Evolutionary conservation across 1,140 invertebrate genomes (phyloP), one percentile per base, ranked within the genome.

Genomic region (Macrobrachium rosenbergii): DNA sequence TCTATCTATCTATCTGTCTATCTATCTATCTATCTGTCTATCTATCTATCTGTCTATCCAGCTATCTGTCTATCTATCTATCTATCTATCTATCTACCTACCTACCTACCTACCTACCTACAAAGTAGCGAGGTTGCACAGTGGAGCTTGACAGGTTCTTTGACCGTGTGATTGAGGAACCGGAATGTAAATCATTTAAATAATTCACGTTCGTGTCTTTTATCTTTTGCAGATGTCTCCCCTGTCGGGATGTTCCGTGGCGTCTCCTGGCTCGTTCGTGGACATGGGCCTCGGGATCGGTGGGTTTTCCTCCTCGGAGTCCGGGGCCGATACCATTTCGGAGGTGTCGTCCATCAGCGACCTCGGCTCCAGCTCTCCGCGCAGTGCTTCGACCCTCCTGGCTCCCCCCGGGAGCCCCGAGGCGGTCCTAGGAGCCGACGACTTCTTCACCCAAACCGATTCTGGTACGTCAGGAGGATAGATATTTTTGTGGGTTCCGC

Each of bases 291-390:
- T 84, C 14, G 79, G 79, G 14, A 23, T 45, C 6, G 16, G n/a
- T 2, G 75, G 69, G 14, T n/a, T 87, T n/a, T n/a, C 78, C 37
- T 82, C 78, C 8, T 79, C 85, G 8, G 69, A 76, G 19, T 64
- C 63, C 19, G 76, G n/a, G 14, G 21, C 45, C 52, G 85, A 87
- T 60, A 60, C 85, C 58, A 76, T 60, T 59, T 87, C 85, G 0
- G 85, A 87, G 8, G 85, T 87, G 58, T 87, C 85, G 0, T 87
- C 78, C 52, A 21, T n/a, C 23, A 87, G 85, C 37, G 85, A 87
- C 69, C 78, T 87, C 37, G 85, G 78, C 59, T 81, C 67, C 28
- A 80, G 67, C 8, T 82, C 78, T 12, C 64, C 78, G 3, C 58
- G 21, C 58, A 64, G 79, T 10, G 52, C 58, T 67, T 62, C 64